Conservation (phyloP, 2,888 invertebrate genomes). For the Ypsolopha sequella region DNA sequence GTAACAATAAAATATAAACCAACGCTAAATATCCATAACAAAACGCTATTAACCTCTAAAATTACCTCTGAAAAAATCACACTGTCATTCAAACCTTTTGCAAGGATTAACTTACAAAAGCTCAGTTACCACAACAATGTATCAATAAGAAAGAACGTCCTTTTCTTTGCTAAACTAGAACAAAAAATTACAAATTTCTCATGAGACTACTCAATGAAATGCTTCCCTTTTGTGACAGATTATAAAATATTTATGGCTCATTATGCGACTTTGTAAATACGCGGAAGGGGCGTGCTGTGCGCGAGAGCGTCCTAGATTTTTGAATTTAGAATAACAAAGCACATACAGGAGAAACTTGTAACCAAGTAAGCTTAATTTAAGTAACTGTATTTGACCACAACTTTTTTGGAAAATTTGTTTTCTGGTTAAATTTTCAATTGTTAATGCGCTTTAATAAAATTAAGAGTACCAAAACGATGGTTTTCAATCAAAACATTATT, state of each 20-base stretch:
- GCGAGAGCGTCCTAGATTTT: not conserved
- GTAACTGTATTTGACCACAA: too few species aligned
- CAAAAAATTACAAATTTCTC: not conserved
- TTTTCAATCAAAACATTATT: too few species aligned
- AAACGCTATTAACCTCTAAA: too few species aligned
- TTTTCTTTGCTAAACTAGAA: not conserved
- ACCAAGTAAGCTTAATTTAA: too few species aligned
- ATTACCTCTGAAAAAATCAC: too few species aligned
- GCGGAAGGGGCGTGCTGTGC: not conserved
- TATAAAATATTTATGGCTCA: constrained; percentile 50
- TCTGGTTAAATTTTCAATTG: too few species aligned
- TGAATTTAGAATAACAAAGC: not conserved
- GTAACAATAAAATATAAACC: too few species aligned
- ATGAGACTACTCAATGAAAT: not conserved
- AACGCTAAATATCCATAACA: too few species aligned
- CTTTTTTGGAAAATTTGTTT: too few species aligned
- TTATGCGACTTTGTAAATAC: constrained; percentile 22
- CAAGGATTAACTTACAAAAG: not conserved
- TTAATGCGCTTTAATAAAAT: too few species aligned
- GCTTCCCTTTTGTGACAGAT: constrained; percentile 1
- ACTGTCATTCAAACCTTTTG: too few species aligned
- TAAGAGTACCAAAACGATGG: too few species aligned
- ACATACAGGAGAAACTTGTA: not conserved
- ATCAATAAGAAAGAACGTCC: not conserved
- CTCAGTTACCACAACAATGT: not conserved